Conservation (phyloP, 64 coral and sea anemone genomes). For the Catalaphyllia jardinei region DNA sequence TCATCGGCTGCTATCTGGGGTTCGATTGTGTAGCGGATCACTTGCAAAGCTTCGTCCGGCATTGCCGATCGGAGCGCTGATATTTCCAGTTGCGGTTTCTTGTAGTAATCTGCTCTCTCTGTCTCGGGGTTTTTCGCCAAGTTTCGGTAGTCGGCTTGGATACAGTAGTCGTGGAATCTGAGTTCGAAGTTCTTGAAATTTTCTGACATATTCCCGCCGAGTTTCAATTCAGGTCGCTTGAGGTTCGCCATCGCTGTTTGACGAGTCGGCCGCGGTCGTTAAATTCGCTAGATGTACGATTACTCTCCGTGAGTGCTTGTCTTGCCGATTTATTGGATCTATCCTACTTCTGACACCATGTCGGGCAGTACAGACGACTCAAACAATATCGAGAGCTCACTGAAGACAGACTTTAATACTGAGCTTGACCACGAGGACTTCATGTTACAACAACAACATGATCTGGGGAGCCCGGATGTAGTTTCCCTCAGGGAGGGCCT, state of each 20-base stretch:
- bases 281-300: too few species aligned
- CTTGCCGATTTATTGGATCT: too few species aligned
- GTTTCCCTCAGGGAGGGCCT: too few species aligned
- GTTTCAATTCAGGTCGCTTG: background rate
- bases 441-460: too few species aligned
- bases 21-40: constrained; percentile 27
- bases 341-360: too few species aligned
- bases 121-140: constrained; percentile 12
- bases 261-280: too few species aligned
- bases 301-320: too few species aligned
- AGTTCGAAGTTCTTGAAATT: constrained; percentile 28
- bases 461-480: too few species aligned
- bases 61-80: constrained; percentile 33
- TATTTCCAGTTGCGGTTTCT: constrained; percentile 34
- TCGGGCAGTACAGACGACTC: too few species aligned
- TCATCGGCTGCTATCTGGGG: constrained; percentile 4
- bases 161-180: constrained; percentile 26
- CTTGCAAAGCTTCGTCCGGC: constrained; percentile 33
- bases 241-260: background rate
- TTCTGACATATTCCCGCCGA: background rate
- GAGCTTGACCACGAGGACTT: too few species aligned
- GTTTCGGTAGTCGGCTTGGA: background rate
- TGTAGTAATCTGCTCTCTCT: constrained; percentile 12
- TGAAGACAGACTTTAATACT: too few species aligned
- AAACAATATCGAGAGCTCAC: too few species aligned